Evolutionary conservation across 2,888 invertebrate species (phyloP), one percentile per base, ranked within the genome.

Genomic region (Eupithecia tripunctaria): DNA sequence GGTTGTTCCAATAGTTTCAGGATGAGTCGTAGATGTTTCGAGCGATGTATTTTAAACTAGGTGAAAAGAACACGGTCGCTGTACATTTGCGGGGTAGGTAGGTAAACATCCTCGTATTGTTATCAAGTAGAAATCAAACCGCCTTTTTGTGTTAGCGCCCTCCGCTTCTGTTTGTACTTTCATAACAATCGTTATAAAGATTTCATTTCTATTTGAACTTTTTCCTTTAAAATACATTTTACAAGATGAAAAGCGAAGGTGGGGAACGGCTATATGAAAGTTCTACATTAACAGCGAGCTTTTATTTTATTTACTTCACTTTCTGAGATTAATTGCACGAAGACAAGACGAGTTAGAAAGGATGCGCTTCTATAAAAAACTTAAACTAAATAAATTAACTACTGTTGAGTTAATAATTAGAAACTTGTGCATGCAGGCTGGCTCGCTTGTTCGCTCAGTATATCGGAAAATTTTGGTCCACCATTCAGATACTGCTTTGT

Each of bases 81-180:
- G 21, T 56, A 56, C 14, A 25, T 56, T 56, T 56, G 21, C 51
- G 14, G 56, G 51, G 73, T 70, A 29, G 59, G 29, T 47, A 64
- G 67, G 75, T 68, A 77, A 74, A 71, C 79, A 76, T 83, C 84
- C 82, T 85, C 86, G 87, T 87, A 84, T 86, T 84, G 87, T 90
- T 91, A 91, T 91, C 91, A 85, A 83, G 86, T 84, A 82, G 86
- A 85, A 89, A 91, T 91, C 91, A 88, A 87, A 88, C 87, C 84
- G 85, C 84, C 88, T 89, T 89, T 90, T 90, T 89, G 85, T 83
- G 87, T 88, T 86, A 83, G 84, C 86, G 82, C 86, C 85, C 86
- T 82, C 83, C 82, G 81, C 82, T 84, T 73, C 65, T 79, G 72
- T 78, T 75, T 76, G 82, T 82, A 81, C 79, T 81, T 83, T 84